Conservation (phyloP, 2,888 invertebrate species). For the Sussaba pulchella region DNA sequence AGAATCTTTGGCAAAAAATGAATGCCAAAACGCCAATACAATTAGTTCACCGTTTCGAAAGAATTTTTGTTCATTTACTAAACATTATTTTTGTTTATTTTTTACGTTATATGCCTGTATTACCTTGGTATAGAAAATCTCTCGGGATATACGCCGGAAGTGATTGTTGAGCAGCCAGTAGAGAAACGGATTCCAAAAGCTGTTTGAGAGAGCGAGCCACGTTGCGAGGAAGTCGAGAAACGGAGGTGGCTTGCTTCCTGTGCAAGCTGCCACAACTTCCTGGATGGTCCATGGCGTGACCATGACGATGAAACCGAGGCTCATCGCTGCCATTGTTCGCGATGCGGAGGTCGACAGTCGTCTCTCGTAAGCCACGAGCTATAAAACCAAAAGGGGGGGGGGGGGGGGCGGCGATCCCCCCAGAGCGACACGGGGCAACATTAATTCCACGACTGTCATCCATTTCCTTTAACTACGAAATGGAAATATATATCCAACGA, state of each 20-base stretch:
- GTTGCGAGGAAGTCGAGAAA: constrained; percentile 94
- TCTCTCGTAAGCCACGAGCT: constrained; percentile 88
- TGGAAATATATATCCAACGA: constrained; percentile 55
- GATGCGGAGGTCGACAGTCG: constrained; percentile 92
- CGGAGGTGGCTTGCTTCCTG: constrained; percentile 93
- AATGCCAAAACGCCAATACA: constrained; percentile 4
- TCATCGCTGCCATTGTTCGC: constrained; percentile 96
- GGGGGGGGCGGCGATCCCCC: background rate
- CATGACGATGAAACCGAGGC: constrained; percentile 95
- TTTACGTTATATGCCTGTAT: constrained; percentile 70
- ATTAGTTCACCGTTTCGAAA: background rate
- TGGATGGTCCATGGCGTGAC: constrained; percentile 96
- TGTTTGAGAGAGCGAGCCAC: constrained; percentile 94
- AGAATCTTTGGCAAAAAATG: constrained; percentile 76
- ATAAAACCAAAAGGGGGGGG: constrained; percentile 66
- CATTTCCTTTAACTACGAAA: constrained; percentile 60
- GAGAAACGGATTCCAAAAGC: constrained; percentile 96
- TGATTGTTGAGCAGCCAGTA: constrained; percentile 95
- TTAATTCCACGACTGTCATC: constrained; percentile 66
- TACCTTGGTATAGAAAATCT: constrained; percentile 91
- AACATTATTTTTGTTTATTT: background rate
- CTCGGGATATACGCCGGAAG: constrained; percentile 92
- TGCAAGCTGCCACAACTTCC: constrained; percentile 95
- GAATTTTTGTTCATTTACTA: background rate
- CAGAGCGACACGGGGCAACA: constrained; percentile 55